Percentiles rank a stretch among this genome's conserved stretches.
phyloP scores from a whole-genome alignment of 2,888 invertebrate species.

The Camponotus fellah region DNA sequence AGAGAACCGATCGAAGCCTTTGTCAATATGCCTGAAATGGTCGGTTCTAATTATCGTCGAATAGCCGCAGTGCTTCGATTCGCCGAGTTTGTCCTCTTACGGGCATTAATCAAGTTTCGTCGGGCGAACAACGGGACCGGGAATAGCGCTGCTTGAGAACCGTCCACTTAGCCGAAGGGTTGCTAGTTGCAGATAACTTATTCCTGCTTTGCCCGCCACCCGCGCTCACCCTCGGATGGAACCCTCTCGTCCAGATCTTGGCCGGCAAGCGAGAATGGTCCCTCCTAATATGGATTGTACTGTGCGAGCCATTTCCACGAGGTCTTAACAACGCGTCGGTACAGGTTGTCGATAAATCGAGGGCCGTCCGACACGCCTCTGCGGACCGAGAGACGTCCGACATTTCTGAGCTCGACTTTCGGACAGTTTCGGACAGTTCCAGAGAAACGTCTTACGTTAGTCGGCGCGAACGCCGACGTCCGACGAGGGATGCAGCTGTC shows the following conservation, averaged over 20 bases:
- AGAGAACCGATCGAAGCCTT: conserved; percentile 22
- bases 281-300: conserved; percentile 79
- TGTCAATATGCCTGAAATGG: conserved; percentile 52
- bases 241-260: conserved; percentile 78
- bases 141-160: conserved; percentile 80
- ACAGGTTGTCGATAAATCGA: conserved; percentile 86
- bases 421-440: conserved; percentile 55
- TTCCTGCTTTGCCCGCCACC: conserved; percentile 77
- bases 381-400: conserved; percentile 64
- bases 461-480: conserved; percentile 9
- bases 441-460: conserved; percentile 56
- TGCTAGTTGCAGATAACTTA: conserved; percentile 85
- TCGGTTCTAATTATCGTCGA: conserved; percentile 55
- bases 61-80: conserved; percentile 50
- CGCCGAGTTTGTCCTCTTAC: conserved; percentile 53
- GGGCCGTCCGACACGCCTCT: conserved; percentile 78
- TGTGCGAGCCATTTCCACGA: conserved; percentile 75
- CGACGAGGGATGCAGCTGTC: conserved; percentile 39
- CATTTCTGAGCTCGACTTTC: conserved; percentile 59
- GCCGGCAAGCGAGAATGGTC: conserved; percentile 75
- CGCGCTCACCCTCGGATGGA: conserved; percentile 73
- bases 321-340: conserved; percentile 78
- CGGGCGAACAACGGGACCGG: conserved; percentile 68
- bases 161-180: conserved; percentile 82
- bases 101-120: conserved; percentile 62